Conservation (phyloP, 2,113 vertebrate species). For the Melanotaenia duboulayi region DNA sequence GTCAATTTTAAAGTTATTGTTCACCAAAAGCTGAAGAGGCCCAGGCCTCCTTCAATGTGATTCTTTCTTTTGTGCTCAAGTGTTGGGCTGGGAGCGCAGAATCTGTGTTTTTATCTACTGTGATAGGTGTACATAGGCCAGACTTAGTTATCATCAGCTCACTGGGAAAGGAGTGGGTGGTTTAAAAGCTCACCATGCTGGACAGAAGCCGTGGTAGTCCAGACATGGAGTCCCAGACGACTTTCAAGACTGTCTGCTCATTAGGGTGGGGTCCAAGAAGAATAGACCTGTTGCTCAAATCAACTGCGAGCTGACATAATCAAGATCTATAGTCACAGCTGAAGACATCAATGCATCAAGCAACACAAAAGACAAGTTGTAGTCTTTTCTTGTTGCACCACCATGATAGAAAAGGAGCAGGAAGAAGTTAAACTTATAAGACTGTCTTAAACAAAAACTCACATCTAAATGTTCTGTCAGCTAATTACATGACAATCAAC, state of each 20-base stretch:
- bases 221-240: conserved; percentile 57
- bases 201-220: conserved; percentile 50
- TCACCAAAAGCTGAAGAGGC: no score
- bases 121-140: conserved; percentile 51
- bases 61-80: conserved; percentile 15
- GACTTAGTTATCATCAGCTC: conserved; percentile 58
- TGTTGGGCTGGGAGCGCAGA: conserved; percentile 18
- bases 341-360: conserved; percentile 4
- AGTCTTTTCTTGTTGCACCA: no score
- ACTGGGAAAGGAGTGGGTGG: conserved; percentile 65
- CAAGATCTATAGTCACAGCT: neutral
- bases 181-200: conserved; percentile 33
- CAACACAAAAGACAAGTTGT: neutral
- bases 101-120: conserved; percentile 52
- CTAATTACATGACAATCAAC: no score
- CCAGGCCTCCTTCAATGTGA: neutral
- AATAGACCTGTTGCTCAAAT: conserved; percentile 19
- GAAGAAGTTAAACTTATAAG: no score
- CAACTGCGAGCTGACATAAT: conserved; percentile 3
- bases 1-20: no score
- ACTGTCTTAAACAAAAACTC: no score
- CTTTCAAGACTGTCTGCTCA: conserved; percentile 47
- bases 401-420: no score
- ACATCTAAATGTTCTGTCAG: no score
- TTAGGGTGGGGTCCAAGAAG: conserved; percentile 55